phyloP scores from a whole-genome alignment of 2,888 invertebrate species.

The Phoronis australis region DNA sequence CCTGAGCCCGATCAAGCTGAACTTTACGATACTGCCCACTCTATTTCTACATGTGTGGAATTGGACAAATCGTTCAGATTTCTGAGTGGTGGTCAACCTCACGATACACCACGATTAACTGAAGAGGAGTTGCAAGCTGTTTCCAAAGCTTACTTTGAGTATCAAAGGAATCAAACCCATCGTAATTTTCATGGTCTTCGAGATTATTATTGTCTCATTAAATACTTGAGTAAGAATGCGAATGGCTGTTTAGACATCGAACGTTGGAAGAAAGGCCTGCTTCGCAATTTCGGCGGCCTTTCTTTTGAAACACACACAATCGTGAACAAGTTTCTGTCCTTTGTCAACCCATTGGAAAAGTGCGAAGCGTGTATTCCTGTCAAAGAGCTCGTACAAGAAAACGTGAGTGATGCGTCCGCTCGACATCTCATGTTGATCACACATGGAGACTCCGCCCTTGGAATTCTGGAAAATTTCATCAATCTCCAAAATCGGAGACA shows the following conservation, averaged over 20 bases:
- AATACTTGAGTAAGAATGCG: conserved; percentile 4
- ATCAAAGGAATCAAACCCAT: conserved; percentile 7
- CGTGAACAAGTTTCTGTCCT: neutral
- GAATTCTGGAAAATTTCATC: conserved; percentile 7
- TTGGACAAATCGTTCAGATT: too few relatives aligned
- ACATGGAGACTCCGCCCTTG: conserved; percentile 9
- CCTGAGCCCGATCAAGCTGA: conserved; percentile 28
- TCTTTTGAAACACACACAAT: neutral
- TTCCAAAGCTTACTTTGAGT: conserved; percentile 10
- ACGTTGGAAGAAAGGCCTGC: conserved; percentile 4
- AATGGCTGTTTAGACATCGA: too few relatives aligned
- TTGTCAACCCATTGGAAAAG: neutral
- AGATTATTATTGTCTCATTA: conserved; percentile 12
- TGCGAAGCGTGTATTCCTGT: neutral
- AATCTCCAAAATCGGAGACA: neutral
- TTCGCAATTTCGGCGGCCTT: conserved; percentile 11
- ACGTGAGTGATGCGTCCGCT: conserved; percentile 7
- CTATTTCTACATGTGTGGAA: too few relatives aligned
- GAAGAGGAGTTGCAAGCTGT: neutral
- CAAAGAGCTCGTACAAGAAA: conserved; percentile 6
- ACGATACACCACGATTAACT: neutral
- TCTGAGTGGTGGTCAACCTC: too few relatives aligned
- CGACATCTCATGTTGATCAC: conserved; percentile 14
- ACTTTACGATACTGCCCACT: conserved; percentile 20
- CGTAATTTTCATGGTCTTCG: conserved; percentile 12